Evolutionary conservation across 1,140 invertebrate species (phyloP).

Genomic region (Drosophila littoralis): DNA sequence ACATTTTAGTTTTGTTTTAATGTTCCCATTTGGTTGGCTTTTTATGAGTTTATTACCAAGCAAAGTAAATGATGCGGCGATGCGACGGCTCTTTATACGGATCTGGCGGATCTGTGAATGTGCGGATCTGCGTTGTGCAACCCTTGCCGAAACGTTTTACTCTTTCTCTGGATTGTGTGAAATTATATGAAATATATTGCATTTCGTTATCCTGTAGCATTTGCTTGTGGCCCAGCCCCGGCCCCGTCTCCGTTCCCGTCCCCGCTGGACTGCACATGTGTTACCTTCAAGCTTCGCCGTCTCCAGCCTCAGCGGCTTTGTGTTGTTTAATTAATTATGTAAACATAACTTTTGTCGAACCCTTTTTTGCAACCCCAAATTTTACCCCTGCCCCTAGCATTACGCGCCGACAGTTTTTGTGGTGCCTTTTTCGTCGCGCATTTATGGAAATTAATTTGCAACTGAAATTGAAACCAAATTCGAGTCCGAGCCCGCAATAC

Average conservation of each 20-base stretch:
- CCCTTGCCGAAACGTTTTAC: slow-evolving; percentile 16
- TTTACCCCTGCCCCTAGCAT: neutral
- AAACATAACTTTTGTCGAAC: slow-evolving; percentile 77
- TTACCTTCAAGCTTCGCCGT: slow-evolving; percentile 16
- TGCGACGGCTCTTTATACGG: slow-evolving; percentile 12
- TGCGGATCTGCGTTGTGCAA: slow-evolving; percentile 14
- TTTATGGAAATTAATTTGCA: slow-evolving; percentile 84
- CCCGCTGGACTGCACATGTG: slow-evolving; percentile 45
- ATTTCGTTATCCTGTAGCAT: slow-evolving; percentile 23
- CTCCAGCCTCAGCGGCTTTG: slow-evolving; percentile 47
- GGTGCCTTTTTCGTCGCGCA: slow-evolving; percentile 49
- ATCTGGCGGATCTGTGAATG: slow-evolving; percentile 23
- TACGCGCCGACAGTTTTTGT: slow-evolving; percentile 16
- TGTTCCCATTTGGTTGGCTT: slow-evolving; percentile 64
- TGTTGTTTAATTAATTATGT: slow-evolving; percentile 84
- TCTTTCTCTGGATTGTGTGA: slow-evolving; percentile 31
- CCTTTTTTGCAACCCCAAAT: slow-evolving; percentile 51
- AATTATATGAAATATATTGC: slow-evolving; percentile 47
- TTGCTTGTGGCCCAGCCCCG: neutral
- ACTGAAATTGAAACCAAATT: slow-evolving; percentile 57
- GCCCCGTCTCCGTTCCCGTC: too few species aligned
- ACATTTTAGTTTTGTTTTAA: slow-evolving; percentile 83
- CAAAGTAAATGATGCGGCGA: slow-evolving; percentile 50
- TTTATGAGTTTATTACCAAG: slow-evolving; percentile 83
- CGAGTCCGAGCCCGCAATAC: neutral